phyloP scores from a whole-genome alignment of 2,797 vertebrate genomes.

The Falco berigora region DNA sequence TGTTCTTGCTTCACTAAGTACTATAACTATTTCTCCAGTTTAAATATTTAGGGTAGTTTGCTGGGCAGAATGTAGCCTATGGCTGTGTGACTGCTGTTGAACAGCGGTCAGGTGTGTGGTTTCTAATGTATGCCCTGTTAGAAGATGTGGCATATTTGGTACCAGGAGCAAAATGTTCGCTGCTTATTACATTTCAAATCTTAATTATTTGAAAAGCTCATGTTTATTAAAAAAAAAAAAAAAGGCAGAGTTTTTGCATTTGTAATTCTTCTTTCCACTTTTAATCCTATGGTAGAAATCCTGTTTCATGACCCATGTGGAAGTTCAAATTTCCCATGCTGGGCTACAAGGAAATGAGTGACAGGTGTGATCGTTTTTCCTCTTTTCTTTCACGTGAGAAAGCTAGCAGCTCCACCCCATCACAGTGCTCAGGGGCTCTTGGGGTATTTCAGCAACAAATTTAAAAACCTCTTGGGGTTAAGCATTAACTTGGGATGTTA shows the following conservation, averaged over 20 bases:
- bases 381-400: not conserved
- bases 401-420: not conserved
- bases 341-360: not conserved
- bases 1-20: not conserved
- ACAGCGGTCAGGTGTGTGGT: not conserved
- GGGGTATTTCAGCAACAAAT: not conserved
- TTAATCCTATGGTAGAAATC: not conserved
- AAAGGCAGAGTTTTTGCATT: not conserved
- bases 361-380: not conserved
- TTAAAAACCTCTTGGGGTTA: not conserved
- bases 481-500: not conserved
- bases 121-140: not conserved
- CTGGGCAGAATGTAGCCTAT: not conserved
- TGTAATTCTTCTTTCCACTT: not conserved
- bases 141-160: not conserved
- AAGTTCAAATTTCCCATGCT: not conserved
- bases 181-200: not conserved
- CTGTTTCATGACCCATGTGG: not conserved
- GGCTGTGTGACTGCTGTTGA: not conserved
- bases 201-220: not conserved
- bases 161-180: not conserved
- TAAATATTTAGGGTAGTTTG: not conserved
- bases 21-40: not conserved
- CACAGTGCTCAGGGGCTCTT: not conserved
- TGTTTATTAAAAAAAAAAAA: not conserved